A percentile compares a stretch with the other conserved stretches of the same genome.
phyloP scores from a whole-genome alignment of 2,888 invertebrate genomes.

The Drosophila eohydei region DNA sequence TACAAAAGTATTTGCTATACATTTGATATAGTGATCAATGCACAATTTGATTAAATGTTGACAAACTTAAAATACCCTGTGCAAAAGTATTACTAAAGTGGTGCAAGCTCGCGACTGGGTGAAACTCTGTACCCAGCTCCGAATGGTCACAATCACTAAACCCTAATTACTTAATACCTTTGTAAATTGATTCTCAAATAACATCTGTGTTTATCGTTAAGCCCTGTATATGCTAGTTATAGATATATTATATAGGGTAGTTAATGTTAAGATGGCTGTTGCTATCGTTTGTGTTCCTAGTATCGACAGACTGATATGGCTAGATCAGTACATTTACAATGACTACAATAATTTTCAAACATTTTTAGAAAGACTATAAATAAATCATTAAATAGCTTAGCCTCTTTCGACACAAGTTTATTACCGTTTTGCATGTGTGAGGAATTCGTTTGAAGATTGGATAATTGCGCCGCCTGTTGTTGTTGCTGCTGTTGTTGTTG shows the following conservation, averaged over 20 bases:
- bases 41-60: not conserved
- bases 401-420: not conserved
- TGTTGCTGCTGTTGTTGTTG: constrained; percentile 52
- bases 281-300: not conserved
- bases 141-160: not conserved
- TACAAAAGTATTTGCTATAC: too few species aligned
- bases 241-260: not conserved
- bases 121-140: not conserved
- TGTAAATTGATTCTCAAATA: not conserved
- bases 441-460: constrained; percentile 85
- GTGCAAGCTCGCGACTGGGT: not conserved
- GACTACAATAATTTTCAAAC: not conserved
- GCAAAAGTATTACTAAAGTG: not conserved
- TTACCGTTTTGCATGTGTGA: constrained; percentile 84
- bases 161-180: not conserved
- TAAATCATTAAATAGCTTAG: not conserved
- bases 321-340: not conserved
- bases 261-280: not conserved
- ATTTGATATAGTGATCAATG: not conserved
- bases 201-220: not conserved
- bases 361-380: not conserved
- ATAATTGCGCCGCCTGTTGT: constrained; percentile 77
- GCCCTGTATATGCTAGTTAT: not conserved
- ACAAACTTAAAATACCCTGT: not conserved
- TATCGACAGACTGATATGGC: not conserved